Evolutionary conservation across 2,888 invertebrate species (phyloP).

Genomic region (Cremastinae sp.): DNA sequence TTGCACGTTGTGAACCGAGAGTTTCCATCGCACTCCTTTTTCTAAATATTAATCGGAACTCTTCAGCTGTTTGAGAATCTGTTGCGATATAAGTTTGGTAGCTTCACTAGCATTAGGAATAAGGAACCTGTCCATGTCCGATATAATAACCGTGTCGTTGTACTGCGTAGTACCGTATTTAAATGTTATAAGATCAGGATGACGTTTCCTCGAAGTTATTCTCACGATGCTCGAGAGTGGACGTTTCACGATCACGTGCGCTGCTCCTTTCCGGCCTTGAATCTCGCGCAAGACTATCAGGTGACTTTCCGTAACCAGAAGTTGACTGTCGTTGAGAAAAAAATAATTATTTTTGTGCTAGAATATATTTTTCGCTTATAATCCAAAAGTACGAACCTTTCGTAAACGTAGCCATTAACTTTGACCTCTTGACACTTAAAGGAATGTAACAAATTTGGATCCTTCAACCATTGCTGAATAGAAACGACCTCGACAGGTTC

Average conservation of each 20-base stretch:
- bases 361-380: too few species aligned
- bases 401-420: slow-evolving; percentile 92
- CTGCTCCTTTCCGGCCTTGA: slow-evolving; percentile 88
- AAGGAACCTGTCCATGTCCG: slow-evolving; percentile 94
- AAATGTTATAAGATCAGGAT: slow-evolving; percentile 98
- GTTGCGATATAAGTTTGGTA: slow-evolving; percentile 93
- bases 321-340: slow-evolving; percentile 84
- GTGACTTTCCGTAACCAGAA: slow-evolving; percentile 92
- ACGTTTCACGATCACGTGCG: slow-evolving; percentile 92
- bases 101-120: slow-evolving; percentile 96
- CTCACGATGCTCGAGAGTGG: slow-evolving; percentile 96
- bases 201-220: slow-evolving; percentile 97
- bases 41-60: slow-evolving; percentile 70
- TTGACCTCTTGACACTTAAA: slow-evolving; percentile 97
- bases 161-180: slow-evolving; percentile 93
- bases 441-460: slow-evolving; percentile 90
- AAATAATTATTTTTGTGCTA: not conserved
- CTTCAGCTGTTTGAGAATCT: slow-evolving; percentile 87
- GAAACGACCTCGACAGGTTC: slow-evolving; percentile 91
- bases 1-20: not conserved
- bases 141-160: slow-evolving; percentile 89
- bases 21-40: slow-evolving; percentile 1
- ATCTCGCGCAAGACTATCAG: slow-evolving; percentile 92
- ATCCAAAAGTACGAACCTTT: slow-evolving; percentile 80
- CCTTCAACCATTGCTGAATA: slow-evolving; percentile 89